A percentile compares a stretch with the other conserved stretches of the same genome.
phyloP scores from a whole-genome alignment of 2,797 vertebrate genomes.

The Adelosebastes latens region DNA sequence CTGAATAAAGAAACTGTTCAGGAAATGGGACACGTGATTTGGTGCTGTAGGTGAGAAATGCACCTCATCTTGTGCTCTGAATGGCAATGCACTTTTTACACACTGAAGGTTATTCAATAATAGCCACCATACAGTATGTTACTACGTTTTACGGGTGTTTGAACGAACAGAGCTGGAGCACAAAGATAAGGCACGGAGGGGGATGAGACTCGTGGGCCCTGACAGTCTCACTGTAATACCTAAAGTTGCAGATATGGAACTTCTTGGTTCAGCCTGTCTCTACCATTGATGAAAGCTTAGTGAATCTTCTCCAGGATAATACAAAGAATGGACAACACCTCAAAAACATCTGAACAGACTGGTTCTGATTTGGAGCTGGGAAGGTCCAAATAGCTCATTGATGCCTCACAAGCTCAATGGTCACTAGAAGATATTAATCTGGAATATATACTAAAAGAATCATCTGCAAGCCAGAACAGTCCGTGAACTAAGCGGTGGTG shows the following conservation, averaged over 20 bases:
- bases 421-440: not conserved
- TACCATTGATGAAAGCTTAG: not conserved
- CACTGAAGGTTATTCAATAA: slow-evolving; percentile 1
- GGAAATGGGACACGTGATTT: not conserved
- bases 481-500: not conserved
- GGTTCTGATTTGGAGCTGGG: not conserved
- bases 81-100: not conserved
- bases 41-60: not conserved
- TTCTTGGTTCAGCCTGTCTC: not conserved
- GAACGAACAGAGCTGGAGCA: slow-evolving; percentile 37
- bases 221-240: not conserved
- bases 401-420: not conserved
- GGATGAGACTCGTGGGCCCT: not conserved
- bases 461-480: not conserved
- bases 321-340: not conserved
- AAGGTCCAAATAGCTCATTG: not conserved
- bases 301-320: not conserved
- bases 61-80: not conserved
- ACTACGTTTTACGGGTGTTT: slow-evolving; percentile 42
- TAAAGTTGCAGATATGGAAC: slow-evolving; percentile 16
- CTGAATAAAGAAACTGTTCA: not conserved
- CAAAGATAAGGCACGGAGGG: slow-evolving; percentile 56
- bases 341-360: not conserved
- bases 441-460: not conserved
- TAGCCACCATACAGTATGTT: not conserved